Evolutionary conservation across 2,113 vertebrate genomes (phyloP).

Genomic region (Lasiurus borealis): DNA sequence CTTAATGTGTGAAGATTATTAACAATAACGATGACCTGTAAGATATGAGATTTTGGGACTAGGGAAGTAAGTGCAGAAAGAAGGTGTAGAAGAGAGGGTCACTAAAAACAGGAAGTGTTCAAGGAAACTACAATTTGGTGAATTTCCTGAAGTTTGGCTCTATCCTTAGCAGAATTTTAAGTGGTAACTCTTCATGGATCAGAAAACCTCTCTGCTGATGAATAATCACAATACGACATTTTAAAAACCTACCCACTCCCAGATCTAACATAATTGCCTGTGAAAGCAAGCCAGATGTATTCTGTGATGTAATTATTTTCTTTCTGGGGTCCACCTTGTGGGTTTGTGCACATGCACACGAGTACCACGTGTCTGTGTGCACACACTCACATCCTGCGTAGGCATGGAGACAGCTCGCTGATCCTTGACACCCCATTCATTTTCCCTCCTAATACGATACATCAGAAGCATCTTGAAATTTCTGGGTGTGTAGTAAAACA

Average conservation of each 20-base stretch:
- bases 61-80: background rate
- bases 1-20: background rate
- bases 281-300: slow-evolving; percentile 43
- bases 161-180: slow-evolving; percentile 20
- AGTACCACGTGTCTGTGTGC: accelerated
- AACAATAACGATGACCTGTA: background rate
- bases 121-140: background rate
- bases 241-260: background rate
- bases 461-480: slow-evolving; percentile 71
- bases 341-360: background rate
- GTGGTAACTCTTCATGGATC: background rate
- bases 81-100: background rate
- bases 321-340: slow-evolving; percentile 30
- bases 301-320: slow-evolving; percentile 60
- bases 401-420: slow-evolving; percentile 67
- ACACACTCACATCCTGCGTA: background rate
- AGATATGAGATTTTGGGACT: background rate
- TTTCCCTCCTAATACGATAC: slow-evolving; percentile 70
- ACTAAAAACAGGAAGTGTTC: background rate
- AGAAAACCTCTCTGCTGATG: slow-evolving; percentile 49
- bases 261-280: slow-evolving; percentile 51
- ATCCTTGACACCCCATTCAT: slow-evolving; percentile 75
- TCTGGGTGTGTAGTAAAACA: slow-evolving; percentile 72
- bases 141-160: slow-evolving; percentile 19
- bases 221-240: slow-evolving; percentile 29